These are phyloP conservation scores for Argyrosomus regius DNA, from an alignment of 2,797 vertebrate species.

Conservation along the genomic window DNA sequence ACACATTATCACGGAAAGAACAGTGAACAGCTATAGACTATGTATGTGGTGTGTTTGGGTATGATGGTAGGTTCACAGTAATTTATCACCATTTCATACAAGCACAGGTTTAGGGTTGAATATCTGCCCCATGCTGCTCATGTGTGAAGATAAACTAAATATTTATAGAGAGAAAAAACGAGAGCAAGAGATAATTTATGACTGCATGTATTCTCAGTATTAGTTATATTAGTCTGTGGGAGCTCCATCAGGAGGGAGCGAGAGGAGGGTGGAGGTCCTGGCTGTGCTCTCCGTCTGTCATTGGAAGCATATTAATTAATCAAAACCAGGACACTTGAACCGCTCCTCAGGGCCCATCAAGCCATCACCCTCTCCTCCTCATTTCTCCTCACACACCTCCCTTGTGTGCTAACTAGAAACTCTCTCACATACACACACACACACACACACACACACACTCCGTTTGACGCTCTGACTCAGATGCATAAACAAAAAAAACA, in stretches of 20 bases:
- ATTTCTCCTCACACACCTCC: conserved; percentile 19
- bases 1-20: too few species aligned
- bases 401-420: conserved; percentile 20
- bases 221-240: conserved; percentile 35
- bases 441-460: background rate
- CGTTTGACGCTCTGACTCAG: conserved; percentile 17
- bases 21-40: background rate
- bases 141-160: conserved; percentile 43
- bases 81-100: conserved; percentile 51
- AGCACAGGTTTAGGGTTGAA: conserved; percentile 27
- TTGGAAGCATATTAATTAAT: conserved; percentile 64
- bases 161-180: conserved; percentile 36
- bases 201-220: conserved; percentile 21
- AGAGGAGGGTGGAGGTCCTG: background rate
- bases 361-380: conserved; percentile 16
- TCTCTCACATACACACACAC: background rate
- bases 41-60: conserved; percentile 4
- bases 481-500: conserved; percentile 43
- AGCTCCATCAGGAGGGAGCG: conserved; percentile 7
- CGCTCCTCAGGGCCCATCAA: conserved; percentile 33
- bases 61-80: conserved; percentile 10
- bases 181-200: conserved; percentile 29
- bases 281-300: conserved; percentile 30
- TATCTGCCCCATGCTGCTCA: background rate
- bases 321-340: conserved; percentile 54